A percentile compares a stretch with the other conserved stretches of the same genome.
phyloP scores from a whole-genome alignment of 1,140 invertebrate genomes.

The Stenopsyche tienmushanensis region DNA sequence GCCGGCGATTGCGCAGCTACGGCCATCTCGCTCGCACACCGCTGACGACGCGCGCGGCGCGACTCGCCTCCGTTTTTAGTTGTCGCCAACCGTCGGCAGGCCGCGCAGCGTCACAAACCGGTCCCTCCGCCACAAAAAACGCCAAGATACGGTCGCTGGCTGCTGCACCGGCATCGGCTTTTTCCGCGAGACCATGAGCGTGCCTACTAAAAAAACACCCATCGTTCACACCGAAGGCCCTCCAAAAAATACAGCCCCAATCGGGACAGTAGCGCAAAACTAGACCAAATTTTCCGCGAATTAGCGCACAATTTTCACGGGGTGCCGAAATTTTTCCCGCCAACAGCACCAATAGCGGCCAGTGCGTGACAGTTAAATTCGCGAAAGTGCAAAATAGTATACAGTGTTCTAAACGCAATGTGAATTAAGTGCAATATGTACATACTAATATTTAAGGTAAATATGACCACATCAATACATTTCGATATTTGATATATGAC shows the following conservation, averaged over 20 bases:
- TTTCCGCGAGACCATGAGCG: neutral
- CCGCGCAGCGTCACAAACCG: slow-evolving; percentile 8
- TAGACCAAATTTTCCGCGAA: neutral
- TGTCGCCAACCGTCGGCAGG: slow-evolving; percentile 21
- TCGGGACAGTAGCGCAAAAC: neutral
- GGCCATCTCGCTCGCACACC: neutral
- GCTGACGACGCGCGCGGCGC: neutral
- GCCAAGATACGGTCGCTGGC: neutral
- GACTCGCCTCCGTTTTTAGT: slow-evolving; percentile 13
- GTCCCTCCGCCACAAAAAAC: neutral
- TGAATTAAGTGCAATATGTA: no score
- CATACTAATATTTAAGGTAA: no score
- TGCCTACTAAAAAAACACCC: neutral
- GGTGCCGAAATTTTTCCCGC: no score
- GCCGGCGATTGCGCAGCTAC: neutral
- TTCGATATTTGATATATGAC: no score
- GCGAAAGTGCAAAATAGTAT: no score
- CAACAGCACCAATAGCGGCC: no score
- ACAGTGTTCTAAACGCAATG: no score
- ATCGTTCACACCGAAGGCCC: neutral
- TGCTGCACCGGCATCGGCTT: neutral
- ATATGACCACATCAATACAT: no score
- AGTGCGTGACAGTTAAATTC: no score
- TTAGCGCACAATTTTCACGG: neutral
- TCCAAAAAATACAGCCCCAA: neutral